These are phyloP conservation scores for Xanthia togata DNA, from an alignment of 2,888 invertebrate genomes.

Conservation along the genomic window DNA sequence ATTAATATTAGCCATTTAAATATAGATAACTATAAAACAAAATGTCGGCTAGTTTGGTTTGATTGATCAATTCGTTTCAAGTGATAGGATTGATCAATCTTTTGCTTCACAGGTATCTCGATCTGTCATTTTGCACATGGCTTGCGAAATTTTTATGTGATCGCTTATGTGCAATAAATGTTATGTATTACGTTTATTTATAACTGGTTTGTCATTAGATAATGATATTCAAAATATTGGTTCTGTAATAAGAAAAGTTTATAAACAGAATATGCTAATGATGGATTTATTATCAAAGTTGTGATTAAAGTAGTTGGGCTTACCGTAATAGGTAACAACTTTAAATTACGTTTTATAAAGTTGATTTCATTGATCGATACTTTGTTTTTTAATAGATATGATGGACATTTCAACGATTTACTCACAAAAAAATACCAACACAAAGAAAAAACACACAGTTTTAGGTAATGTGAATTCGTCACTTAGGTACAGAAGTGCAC, in stretches of 20 bases:
- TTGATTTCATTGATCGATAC: slow-evolving; percentile 1
- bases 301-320: not conserved
- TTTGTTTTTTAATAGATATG: not conserved
- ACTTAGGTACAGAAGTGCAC: too few species aligned
- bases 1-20: slow-evolving; percentile 49
- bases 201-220: slow-evolving; percentile 15
- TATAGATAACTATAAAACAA: slow-evolving; percentile 43
- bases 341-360: not conserved
- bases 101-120: slow-evolving; percentile 15
- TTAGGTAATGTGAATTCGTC: too few species aligned
- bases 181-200: slow-evolving; percentile 34
- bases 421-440: too few species aligned
- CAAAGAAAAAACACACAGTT: too few species aligned
- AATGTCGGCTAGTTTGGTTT: slow-evolving; percentile 50
- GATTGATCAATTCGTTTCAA: slow-evolving; percentile 52
- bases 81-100: slow-evolving; percentile 50
- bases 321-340: not conserved
- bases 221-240: not conserved
- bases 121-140: slow-evolving; percentile 34
- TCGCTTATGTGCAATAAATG: slow-evolving; percentile 19
- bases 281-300: slow-evolving; percentile 25
- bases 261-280: not conserved
- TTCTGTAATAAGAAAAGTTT: not conserved
- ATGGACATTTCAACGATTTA: too few species aligned
- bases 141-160: slow-evolving; percentile 35